Evolutionary conservation across 2,113 vertebrate species (phyloP).

Genomic region (Tetraodon nigroviridis): DNA sequence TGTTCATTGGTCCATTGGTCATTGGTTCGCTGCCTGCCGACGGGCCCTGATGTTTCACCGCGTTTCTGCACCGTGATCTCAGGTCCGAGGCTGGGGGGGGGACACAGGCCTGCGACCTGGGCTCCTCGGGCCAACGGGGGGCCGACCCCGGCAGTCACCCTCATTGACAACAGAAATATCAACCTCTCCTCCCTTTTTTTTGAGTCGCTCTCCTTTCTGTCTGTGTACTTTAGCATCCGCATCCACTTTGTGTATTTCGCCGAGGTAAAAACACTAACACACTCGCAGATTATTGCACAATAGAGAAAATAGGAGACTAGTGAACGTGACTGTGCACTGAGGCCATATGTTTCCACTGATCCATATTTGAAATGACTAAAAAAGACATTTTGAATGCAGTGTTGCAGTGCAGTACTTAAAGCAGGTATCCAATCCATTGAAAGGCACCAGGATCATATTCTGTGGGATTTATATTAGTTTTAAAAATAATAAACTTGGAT

Average conservation of each 20-base stretch:
- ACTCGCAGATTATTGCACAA: slow-evolving; percentile 94
- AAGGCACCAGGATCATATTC: slow-evolving; percentile 83
- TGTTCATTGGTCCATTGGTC: too few species aligned
- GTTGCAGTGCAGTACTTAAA: slow-evolving; percentile 86
- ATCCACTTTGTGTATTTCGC: slow-evolving; percentile 82
- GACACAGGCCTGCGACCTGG: slow-evolving; percentile 44
- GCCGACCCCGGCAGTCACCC: slow-evolving; percentile 29
- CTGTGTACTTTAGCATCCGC: slow-evolving; percentile 54
- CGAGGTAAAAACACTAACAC: slow-evolving; percentile 91
- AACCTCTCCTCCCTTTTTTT: slow-evolving; percentile 2
- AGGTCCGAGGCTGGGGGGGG: slow-evolving; percentile 44
- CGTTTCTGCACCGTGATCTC: slow-evolving; percentile 47
- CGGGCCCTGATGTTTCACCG: slow-evolving; percentile 26
- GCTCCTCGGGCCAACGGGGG: slow-evolving; percentile 55
- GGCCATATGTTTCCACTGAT: slow-evolving; percentile 82
- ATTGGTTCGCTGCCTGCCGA: slow-evolving; percentile 20
- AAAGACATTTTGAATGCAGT: slow-evolving; percentile 79
- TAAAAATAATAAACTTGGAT: slow-evolving; percentile 97
- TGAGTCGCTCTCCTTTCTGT: slow-evolving; percentile 52
- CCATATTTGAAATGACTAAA: slow-evolving; percentile 53
- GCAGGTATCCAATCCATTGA: slow-evolving; percentile 87
- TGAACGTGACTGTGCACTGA: slow-evolving; percentile 79
- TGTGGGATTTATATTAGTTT: slow-evolving; percentile 94
- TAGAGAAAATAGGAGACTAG: slow-evolving; percentile 79
- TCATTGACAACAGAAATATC: slow-evolving; percentile 3